Evolutionary conservation across 2,113 vertebrate genomes (phyloP).

Genomic region (Pontoporia blainvillei): DNA sequence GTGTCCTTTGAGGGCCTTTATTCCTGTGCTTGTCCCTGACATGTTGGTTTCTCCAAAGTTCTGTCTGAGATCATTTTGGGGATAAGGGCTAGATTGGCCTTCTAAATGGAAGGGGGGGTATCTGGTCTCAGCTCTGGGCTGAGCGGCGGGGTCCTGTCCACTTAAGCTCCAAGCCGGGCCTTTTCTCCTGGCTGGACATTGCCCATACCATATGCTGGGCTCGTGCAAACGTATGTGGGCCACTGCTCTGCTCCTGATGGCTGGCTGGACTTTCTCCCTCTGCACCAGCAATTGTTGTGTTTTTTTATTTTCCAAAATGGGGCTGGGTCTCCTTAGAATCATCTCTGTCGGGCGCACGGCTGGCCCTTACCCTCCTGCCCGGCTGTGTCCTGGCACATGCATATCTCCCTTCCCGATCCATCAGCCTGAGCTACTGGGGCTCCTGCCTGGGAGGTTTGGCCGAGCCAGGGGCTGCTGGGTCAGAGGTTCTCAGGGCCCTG

Average conservation of each 20-base stretch:
- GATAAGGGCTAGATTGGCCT: not conserved
- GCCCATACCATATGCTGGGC: rapidly evolving
- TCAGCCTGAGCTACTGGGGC: not conserved
- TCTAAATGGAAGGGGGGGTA: not conserved
- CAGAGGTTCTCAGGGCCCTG: not conserved
- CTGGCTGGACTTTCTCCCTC: not conserved
- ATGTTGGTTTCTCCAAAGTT: not conserved
- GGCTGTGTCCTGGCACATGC: not conserved
- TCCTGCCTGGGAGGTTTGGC: not conserved
- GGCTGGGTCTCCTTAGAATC: not conserved
- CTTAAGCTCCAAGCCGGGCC: not conserved
- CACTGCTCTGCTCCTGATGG: rapidly evolving
- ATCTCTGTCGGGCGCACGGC: not conserved
- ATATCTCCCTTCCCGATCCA: no score
- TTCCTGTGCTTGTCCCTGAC: not conserved
- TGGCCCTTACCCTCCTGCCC: not conserved
- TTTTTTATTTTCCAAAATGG: not conserved
- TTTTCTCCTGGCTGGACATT: not conserved
- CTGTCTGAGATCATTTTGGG: not conserved
- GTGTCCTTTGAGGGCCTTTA: not conserved
- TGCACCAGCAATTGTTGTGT: not conserved
- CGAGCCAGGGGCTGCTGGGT: not conserved
- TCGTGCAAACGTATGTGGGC: rapidly evolving
- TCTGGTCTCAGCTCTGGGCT: no score
- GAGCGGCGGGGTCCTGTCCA: not conserved